These are phyloP conservation scores for Bedellia somnulentella DNA, from an alignment of 2,888 invertebrate genomes.

Conservation along the genomic window DNA sequence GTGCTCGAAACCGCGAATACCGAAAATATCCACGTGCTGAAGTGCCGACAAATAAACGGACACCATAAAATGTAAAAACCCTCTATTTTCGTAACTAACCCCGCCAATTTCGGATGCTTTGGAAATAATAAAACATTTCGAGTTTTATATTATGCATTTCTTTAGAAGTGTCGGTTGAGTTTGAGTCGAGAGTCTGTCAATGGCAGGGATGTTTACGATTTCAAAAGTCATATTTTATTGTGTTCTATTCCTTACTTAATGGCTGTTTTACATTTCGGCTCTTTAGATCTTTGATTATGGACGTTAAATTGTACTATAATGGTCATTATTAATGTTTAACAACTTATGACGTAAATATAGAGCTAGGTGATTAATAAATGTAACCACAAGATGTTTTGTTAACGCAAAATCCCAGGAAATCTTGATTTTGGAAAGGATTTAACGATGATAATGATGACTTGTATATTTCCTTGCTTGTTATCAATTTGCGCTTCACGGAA, in stretches of 20 bases:
- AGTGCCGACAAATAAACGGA: slow-evolving; percentile 34
- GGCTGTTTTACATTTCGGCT: slow-evolving; percentile 24
- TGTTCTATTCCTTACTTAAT: slow-evolving; percentile 31
- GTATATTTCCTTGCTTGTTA: too few relatives aligned
- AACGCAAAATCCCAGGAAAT: too few relatives aligned
- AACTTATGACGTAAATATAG: too few relatives aligned
- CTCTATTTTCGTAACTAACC: slow-evolving; percentile 26
- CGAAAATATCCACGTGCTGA: slow-evolving; percentile 29
- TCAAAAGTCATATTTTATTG: slow-evolving; percentile 39
- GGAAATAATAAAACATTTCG: slow-evolving; percentile 37
- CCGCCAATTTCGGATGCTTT: too few relatives aligned
- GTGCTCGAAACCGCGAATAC: slow-evolving; percentile 20
- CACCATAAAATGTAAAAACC: slow-evolving; percentile 17
- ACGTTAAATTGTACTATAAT: too few relatives aligned
- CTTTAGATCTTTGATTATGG: slow-evolving; percentile 16
- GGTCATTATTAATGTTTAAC: too few relatives aligned
- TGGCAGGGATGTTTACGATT: slow-evolving; percentile 29
- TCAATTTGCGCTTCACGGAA: too few relatives aligned
- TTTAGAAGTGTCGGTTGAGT: slow-evolving; percentile 8
- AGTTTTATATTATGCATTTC: slow-evolving; percentile 11
- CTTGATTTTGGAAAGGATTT: too few relatives aligned
- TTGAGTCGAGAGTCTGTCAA: slow-evolving; percentile 16
- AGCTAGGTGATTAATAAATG: too few relatives aligned
- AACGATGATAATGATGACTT: too few relatives aligned
- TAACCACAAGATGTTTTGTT: too few relatives aligned